These are phyloP conservation scores for Eutolmus rufibarbis DNA, from an alignment of 2,888 invertebrate species.

Conservation along the genomic window DNA sequence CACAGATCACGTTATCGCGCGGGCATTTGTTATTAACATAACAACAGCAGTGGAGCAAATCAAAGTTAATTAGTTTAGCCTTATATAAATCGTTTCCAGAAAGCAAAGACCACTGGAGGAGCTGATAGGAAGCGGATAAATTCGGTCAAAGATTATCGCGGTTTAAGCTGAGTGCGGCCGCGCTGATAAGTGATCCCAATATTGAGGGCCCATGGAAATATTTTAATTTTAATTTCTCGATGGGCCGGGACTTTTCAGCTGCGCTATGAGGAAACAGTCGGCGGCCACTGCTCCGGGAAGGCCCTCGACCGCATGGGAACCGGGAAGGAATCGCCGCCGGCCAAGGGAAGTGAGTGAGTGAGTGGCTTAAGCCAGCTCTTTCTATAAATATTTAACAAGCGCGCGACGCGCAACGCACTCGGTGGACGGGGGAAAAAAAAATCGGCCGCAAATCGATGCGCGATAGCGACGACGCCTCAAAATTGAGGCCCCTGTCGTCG, in stretches of 20 bases:
- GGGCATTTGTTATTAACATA: slow-evolving; percentile 1
- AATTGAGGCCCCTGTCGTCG: background rate
- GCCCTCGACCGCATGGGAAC: background rate
- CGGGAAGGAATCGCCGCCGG: background rate
- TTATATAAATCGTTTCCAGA: slow-evolving; percentile 17
- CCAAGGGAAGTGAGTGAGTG: background rate
- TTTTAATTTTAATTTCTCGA: slow-evolving; percentile 9
- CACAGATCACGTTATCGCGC: background rate
- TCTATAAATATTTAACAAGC: slow-evolving; percentile 18
- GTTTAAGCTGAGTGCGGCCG: background rate
- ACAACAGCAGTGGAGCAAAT: slow-evolving; percentile 31
- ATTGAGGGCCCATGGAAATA: background rate
- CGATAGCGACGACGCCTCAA: background rate
- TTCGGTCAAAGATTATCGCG: slow-evolving; percentile 32
- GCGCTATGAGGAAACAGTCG: background rate
- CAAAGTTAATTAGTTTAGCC: slow-evolving; percentile 33
- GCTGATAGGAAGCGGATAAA: slow-evolving; percentile 26
- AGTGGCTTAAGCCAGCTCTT: background rate
- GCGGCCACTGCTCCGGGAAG: background rate
- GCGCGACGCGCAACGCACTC: background rate
- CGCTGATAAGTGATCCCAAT: slow-evolving; percentile 9
- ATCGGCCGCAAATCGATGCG: background rate
- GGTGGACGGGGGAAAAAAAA: background rate
- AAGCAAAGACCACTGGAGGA: background rate
- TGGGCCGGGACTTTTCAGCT: background rate